A percentile compares a stretch with the other conserved stretches of the same genome.
These are phyloP conservation scores for Dipodomys ordii DNA, from an alignment of 2,113 vertebrate species.

Conservation along the genomic window DNA sequence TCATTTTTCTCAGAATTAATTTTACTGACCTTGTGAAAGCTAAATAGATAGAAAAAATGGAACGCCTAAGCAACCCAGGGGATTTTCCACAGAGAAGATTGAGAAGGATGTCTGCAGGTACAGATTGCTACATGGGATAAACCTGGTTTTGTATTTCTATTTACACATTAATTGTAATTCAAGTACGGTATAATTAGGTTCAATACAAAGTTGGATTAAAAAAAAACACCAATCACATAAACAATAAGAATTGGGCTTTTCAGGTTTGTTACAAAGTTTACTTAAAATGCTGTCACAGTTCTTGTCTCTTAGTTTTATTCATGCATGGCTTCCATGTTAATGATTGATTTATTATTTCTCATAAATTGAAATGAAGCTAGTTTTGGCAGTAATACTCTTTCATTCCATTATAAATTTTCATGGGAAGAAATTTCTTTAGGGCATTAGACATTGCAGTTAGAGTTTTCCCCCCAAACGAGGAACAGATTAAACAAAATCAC, in stretches of 20 bases:
- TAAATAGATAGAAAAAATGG: conserved; percentile 67
- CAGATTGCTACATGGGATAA: conserved; percentile 80
- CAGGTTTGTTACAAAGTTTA: conserved; percentile 70
- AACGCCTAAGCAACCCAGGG: conserved; percentile 52
- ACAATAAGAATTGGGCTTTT: conserved; percentile 79
- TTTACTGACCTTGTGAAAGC: conserved; percentile 34
- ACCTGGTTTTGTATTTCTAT: conserved; percentile 81
- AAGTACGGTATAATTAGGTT: conserved; percentile 83
- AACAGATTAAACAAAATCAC: conserved; percentile 52
- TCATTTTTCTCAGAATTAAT: conserved; percentile 16
- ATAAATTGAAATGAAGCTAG: conserved; percentile 76
- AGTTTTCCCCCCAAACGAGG: conserved; percentile 35
- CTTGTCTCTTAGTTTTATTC: conserved; percentile 72
- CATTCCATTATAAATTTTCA: conserved; percentile 66
- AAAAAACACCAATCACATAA: conserved; percentile 83
- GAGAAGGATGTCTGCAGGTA: conserved; percentile 72
- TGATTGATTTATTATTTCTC: conserved; percentile 77
- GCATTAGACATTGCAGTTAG: conserved; percentile 11
- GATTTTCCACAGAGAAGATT: conserved; percentile 68
- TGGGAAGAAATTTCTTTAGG: conserved; percentile 52
- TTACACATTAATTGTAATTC: conserved; percentile 88
- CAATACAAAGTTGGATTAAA: conserved; percentile 66
- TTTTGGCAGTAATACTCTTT: conserved; percentile 63
- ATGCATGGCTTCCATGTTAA: conserved; percentile 70
- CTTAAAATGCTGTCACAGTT: conserved; percentile 67